phyloP scores from a whole-genome alignment of 1,140 invertebrate species.

The Rhagoletis zephyria region DNA sequence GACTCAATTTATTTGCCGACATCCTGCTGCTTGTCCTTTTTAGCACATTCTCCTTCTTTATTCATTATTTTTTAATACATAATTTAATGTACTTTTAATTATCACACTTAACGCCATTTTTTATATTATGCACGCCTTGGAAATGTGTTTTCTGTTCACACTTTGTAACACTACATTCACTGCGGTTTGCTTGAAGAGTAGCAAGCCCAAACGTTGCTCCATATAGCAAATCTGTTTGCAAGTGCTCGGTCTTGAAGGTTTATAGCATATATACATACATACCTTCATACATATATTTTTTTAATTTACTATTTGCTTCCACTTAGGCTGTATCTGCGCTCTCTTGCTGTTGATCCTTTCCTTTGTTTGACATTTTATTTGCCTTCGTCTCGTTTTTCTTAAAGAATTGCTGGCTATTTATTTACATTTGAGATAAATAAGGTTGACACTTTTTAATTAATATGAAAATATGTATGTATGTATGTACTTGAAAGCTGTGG shows the following conservation, averaged over 20 bases:
- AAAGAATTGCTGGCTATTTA: constrained; percentile 32
- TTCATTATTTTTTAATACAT: background rate
- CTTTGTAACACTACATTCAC: background rate
- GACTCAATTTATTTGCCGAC: constrained; percentile 40
- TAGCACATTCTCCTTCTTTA: background rate
- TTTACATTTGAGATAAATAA: constrained; percentile 11
- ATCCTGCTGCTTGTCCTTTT: background rate
- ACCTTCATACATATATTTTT: too few relatives aligned
- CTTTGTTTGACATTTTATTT: background rate
- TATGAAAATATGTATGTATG: background rate
- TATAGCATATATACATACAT: too few relatives aligned
- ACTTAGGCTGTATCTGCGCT: background rate
- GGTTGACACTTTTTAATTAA: constrained; percentile 45
- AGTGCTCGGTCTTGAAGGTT: too few relatives aligned
- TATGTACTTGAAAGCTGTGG: background rate
- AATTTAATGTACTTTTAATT: constrained; percentile 45
- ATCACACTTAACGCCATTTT: constrained; percentile 27
- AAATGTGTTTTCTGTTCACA: background rate
- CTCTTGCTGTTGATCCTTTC: background rate
- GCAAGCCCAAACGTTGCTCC: background rate
- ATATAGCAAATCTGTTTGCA: too few relatives aligned
- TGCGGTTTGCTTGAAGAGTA: too few relatives aligned
- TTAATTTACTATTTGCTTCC: background rate
- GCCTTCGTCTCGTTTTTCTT: background rate
- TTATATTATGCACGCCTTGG: background rate